Evolutionary conservation across 2,113 vertebrate genomes (phyloP).

Genomic region (Nesospiza acunhae): DNA sequence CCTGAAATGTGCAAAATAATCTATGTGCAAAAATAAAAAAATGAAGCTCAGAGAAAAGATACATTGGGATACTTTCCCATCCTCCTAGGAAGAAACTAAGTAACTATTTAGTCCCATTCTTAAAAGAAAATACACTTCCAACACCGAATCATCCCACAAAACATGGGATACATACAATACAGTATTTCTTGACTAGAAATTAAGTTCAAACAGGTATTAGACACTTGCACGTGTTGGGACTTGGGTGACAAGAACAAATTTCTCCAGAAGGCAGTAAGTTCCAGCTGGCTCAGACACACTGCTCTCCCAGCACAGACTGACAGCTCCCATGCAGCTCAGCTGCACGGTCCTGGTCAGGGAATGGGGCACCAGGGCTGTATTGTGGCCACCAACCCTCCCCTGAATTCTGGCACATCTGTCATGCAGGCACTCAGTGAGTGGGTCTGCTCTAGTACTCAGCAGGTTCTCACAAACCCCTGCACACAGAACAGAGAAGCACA

Average conservation of each 20-base stretch:
- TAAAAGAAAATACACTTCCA: background rate
- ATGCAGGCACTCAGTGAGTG: rapidly evolving
- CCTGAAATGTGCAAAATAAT: background rate
- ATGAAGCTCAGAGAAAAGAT: background rate
- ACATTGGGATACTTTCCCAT: background rate
- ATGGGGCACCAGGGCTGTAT: rapidly evolving
- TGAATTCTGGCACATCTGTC: background rate
- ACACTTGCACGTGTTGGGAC: background rate
- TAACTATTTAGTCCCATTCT: background rate
- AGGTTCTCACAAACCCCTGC: background rate
- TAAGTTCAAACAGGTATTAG: background rate
- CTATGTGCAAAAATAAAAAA: background rate
- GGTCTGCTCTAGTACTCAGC: background rate
- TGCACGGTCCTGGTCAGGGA: background rate
- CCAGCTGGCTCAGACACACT: background rate
- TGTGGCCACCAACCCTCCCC: background rate
- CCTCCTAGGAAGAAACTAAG: background rate
- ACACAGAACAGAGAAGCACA: rapidly evolving
- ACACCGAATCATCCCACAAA: background rate
- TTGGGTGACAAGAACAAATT: background rate
- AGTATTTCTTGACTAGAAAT: background rate
- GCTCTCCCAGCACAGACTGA: background rate
- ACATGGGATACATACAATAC: rapidly evolving
- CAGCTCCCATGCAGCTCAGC: background rate
- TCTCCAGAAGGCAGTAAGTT: background rate